phyloP scores from a whole-genome alignment of 2,113 vertebrate genomes.

The Corapipo altera region DNA sequence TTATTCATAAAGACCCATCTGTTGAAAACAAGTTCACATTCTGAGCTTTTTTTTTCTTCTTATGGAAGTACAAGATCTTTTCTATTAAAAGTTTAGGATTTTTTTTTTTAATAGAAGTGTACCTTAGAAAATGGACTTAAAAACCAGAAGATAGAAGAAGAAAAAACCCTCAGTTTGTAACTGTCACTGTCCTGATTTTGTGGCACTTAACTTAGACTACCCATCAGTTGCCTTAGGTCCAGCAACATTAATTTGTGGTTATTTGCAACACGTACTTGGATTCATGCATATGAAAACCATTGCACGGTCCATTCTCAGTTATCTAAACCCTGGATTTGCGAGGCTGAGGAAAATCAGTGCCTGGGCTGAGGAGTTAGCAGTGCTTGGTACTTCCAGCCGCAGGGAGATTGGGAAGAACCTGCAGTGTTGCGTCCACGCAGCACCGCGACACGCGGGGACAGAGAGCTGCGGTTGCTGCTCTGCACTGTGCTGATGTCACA shows the following conservation, averaged over 20 bases:
- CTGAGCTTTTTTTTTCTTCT: background rate
- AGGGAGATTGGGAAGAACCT: fast-evolving
- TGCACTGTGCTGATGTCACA: background rate
- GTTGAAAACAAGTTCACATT: background rate
- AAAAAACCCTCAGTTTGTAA: background rate
- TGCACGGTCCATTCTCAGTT: fast-evolving
- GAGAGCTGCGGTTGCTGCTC: background rate
- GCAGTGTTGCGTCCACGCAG: fast-evolving
- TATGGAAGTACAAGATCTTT: background rate
- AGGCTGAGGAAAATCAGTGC: background rate
- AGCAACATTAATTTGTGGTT: background rate
- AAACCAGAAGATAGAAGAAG: background rate
- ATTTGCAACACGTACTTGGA: background rate
- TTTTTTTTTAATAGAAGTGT: background rate
- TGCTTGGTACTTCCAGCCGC: fast-evolving
- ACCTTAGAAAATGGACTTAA: background rate
- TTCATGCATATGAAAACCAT: background rate
- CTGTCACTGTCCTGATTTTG: background rate
- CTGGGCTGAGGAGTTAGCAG: background rate
- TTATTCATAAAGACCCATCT: background rate
- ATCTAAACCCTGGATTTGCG: fast-evolving
- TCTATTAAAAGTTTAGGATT: background rate
- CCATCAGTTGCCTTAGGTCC: background rate
- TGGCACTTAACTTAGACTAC: background rate
- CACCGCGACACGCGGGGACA: fast-evolving